These are phyloP conservation scores for Amaurobius ferox DNA, from an alignment of 2,888 invertebrate genomes.

Conservation along the genomic window DNA sequence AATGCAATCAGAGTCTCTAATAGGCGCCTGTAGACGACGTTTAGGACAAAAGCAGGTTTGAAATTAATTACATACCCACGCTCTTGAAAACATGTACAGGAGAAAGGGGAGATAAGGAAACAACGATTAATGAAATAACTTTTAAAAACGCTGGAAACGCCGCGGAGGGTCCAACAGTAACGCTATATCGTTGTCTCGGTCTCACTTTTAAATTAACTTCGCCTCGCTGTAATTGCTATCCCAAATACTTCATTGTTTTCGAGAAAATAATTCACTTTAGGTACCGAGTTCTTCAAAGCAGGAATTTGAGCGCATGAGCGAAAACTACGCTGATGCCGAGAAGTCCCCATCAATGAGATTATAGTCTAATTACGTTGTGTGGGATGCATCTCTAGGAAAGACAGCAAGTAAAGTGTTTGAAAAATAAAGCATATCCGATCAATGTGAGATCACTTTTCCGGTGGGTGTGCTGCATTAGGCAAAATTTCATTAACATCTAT, in stretches of 20 bases:
- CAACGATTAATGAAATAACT: constrained; percentile 62
- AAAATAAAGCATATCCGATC: not conserved
- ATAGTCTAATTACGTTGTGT: constrained; percentile 6
- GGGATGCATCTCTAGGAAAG: not conserved
- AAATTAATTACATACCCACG: constrained; percentile 62
- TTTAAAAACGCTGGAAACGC: constrained; percentile 42
- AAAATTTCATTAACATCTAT: too few species aligned
- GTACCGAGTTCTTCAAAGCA: constrained; percentile 35
- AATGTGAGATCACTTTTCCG: not conserved
- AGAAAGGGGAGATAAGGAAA: constrained; percentile 33
- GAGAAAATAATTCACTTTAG: constrained; percentile 45
- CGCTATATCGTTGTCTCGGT: constrained; percentile 46
- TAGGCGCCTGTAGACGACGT: constrained; percentile 53
- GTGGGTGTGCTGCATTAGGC: too few species aligned
- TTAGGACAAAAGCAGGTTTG: constrained; percentile 42
- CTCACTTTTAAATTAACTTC: constrained; percentile 65
- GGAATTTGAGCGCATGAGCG: not conserved
- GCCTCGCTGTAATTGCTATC: constrained; percentile 46
- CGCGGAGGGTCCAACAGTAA: constrained; percentile 19
- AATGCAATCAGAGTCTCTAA: constrained; percentile 55
- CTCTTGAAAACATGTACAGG: constrained; percentile 31
- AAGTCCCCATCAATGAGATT: constrained; percentile 10
- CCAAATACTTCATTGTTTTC: constrained; percentile 59
- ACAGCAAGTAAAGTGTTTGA: not conserved
- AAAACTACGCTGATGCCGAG: not conserved